Conservation (phyloP, 2,888 invertebrate genomes). For the Amorpha juglandis region DNA sequence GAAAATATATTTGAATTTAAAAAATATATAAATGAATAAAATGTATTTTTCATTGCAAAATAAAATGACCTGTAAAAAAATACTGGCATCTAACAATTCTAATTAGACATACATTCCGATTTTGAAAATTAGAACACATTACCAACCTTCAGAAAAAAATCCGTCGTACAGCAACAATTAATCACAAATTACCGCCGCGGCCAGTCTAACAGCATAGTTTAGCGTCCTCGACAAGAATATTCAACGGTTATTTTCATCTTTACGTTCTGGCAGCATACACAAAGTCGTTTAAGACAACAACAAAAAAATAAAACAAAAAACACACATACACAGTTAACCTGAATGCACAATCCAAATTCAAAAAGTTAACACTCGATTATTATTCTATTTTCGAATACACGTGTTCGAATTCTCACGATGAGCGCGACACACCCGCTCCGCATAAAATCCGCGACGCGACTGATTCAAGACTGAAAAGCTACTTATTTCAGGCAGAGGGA, state of each 20-base stretch:
- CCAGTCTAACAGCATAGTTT: constrained; percentile 39
- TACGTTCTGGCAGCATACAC: constrained; percentile 53
- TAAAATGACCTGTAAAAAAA: too few relatives aligned
- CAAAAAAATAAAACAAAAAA: constrained; percentile 14
- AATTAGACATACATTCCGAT: not conserved
- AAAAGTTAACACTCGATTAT: constrained; percentile 21
- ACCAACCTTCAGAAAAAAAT: constrained; percentile 31
- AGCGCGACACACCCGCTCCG: constrained; percentile 34
- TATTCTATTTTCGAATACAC: constrained; percentile 41
- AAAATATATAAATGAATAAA: too few relatives aligned
- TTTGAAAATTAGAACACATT: constrained; percentile 13
- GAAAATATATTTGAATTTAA: too few relatives aligned
- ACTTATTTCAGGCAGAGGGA: constrained; percentile 44
- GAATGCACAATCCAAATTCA: constrained; percentile 10
- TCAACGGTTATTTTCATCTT: constrained; percentile 57
- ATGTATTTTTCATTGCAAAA: too few relatives aligned
- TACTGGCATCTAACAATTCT: not conserved
- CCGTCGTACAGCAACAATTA: constrained; percentile 40
- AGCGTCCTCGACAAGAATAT: constrained; percentile 59
- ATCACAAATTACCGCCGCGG: constrained; percentile 46
- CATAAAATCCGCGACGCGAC: constrained; percentile 41
- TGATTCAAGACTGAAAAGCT: constrained; percentile 45
- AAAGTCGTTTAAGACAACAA: constrained; percentile 38
- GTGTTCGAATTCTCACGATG: constrained; percentile 36
- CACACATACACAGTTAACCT: constrained; percentile 2